Base-by-base conservation (phyloP, 2,113 vertebrate genomes). In the Scopus umbretta region DNA sequence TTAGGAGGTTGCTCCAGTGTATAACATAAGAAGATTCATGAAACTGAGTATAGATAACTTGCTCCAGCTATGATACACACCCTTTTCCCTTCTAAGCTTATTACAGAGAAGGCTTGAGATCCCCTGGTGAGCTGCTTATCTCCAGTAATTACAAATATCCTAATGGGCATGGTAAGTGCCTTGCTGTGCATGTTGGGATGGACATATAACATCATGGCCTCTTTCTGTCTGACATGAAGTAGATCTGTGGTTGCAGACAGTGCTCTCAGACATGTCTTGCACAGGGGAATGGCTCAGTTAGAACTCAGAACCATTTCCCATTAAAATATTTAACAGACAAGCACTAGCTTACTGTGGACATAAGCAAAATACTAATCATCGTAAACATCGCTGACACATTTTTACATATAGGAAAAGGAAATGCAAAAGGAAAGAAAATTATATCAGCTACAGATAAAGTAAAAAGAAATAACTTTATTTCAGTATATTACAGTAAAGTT, bases 111-210 rank as follows among this genome's bases (percentile, higher is more conserved):
- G 80, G 67, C 58, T 74, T 76, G 66, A 94, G 81, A 96, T 92
- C 67, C 74, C 58, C 78, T 63, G 67, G 78, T 90, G 95, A 96
- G 81, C 94, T 80, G 67, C 94, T 95, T 94, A 95, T 95, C 95
- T 95, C 91, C 82, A 86, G 78, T 96, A 96, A 96, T 97, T 97
- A 97, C 91, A 81, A 90, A 47, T 66, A 94, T 92, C 89, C 91
- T 97, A 94, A 96, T 93, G 89, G 94, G 74, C 89, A 88, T 26
- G 23, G 71, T 92, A 90, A 97, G 91, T 96, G 91, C 89, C 89
- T 94, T 97, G 86, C 91, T 90, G 4, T 86, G 94, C 74, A 90
- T 59, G 91, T 92, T 83, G 81, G 50, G 71, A 73, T 93, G 94
- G 91, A 93, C 96, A 93, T 88, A 83, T 38, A 91, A 84, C 63